Evolutionary conservation across 2,113 vertebrate species (phyloP), one percentile per base, ranked within the genome.

Genomic region (Epinephelus cyanopodus): DNA sequence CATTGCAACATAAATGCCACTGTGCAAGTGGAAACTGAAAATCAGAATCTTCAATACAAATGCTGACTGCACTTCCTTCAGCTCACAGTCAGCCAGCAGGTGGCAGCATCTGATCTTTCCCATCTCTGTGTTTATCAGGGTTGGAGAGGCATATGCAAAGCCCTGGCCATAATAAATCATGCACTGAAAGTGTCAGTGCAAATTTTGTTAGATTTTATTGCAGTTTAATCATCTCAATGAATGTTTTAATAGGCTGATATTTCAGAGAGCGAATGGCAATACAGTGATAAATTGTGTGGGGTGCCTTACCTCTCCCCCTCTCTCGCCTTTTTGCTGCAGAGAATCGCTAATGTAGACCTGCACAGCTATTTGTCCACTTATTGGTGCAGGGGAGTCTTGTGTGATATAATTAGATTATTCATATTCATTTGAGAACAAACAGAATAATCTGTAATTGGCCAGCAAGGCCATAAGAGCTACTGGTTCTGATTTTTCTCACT

Each of bases 161-260:
- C 65, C 56, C 48, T 2, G 17, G 74, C 74, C 77, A 8, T 62
- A 86, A 92, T 93, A 90, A 94, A 94, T 94, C 91, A 94, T 74
- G 60, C 71, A 64, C 85, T 74, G 82, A 89, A 92, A 88, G 87
- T 92, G 93, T 93, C 89, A 84, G 81, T 81, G 86, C 89, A 92
- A 84, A 94, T 91, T 92, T 90, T 89, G 89, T 76, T 87, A 76
- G 83, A 91, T 94, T 94, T 93, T 90, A 93, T 92, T 92, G 90
- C 92, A 90, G 90, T 93, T 95, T 93, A 95, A 93, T 95, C 93
- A 93, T 92, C 84, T 89, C 89, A 93, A 93, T 94, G 90, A 93
- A 93, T 93, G 91, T 92, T 93, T 93, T 92, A 95, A 93, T 92
- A 91, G 92, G 90, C 88, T 94, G 90, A 93, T 94, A 93, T 94